Base-by-base conservation (phyloP, 64 coral and sea anemone genomes). In the Pachyseris speciosa region DNA sequence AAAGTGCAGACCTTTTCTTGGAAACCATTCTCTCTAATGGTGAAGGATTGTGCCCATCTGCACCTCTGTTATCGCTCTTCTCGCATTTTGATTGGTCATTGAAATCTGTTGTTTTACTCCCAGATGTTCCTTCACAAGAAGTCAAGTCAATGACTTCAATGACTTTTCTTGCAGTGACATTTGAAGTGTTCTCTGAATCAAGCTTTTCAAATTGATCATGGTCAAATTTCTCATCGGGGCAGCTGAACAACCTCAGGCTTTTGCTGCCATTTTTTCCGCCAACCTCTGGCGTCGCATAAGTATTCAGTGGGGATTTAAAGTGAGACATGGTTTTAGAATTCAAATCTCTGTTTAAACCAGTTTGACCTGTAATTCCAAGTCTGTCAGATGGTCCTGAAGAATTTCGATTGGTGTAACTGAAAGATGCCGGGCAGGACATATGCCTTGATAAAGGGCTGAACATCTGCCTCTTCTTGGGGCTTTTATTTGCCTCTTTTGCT, bases 401-500 rank as follows among this genome's bases (percentile, higher is more conserved):
- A 32, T 15, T 37, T 58, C 24, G 52, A 25, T 39, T 61, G 77
- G 36, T 57, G 9, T 2, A 40, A 61, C 77, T 81, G 37, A 81
- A 81, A n/a, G n/a, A n/a, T n/a, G 53, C 9, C 24, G 72, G 89
- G 24, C 83, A 83, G 37, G 93, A 94, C 37, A 83, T 42, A 6
- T 85, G 87, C 63, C 57, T 81, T 26, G 53, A 28, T 40, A 93
- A 77, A 25, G 91, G 50, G 41, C 42, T 90, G 17, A 75, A 72
- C 2, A 69, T 37, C 12, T 88, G 66, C n/a, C 48, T 87, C 61
- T 85, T 85, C 48, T 44, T 64, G 19, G 64, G 63, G 41, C 84
- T 78, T 84, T 77, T 96, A 69, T 55, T 93, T n/a, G 60, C 80
- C 66, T 88, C 91, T 39, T 85, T 92, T 15, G 95, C 86, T 61